Conservation (phyloP, 2,888 invertebrate genomes). For the Dascillus cervinus region DNA sequence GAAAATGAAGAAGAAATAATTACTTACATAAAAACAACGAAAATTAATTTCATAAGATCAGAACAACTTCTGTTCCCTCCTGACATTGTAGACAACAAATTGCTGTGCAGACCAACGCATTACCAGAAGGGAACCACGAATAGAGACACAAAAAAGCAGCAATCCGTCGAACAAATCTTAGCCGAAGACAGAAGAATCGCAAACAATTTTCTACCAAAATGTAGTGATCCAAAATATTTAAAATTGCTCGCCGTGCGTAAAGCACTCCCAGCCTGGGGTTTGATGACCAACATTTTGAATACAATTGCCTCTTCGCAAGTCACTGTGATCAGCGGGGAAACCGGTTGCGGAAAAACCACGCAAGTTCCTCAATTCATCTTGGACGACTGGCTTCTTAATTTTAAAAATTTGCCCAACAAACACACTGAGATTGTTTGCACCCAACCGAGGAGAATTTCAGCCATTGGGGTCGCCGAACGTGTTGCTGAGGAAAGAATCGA, state of each 20-base stretch:
- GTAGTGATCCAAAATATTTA: constrained; percentile 53
- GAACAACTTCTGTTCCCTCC: constrained; percentile 41
- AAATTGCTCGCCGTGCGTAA: constrained; percentile 57
- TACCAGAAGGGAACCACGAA: constrained; percentile 55
- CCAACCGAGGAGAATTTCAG: constrained; percentile 85
- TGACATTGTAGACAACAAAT: constrained; percentile 25
- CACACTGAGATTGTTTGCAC: constrained; percentile 86
- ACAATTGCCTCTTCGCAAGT: constrained; percentile 57
- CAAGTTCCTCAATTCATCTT: constrained; percentile 92
- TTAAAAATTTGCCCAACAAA: constrained; percentile 43
- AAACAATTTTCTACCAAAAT: constrained; percentile 53
- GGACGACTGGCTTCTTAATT: constrained; percentile 71
- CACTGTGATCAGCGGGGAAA: constrained; percentile 73
- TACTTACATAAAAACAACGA: constrained; percentile 50
- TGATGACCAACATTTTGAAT: constrained; percentile 60
- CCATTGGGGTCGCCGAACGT: constrained; percentile 85
- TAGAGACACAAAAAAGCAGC: constrained; percentile 46
- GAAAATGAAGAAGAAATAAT: constrained; percentile 61
- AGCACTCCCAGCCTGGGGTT: constrained; percentile 66
- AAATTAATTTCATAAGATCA: constrained; percentile 54
- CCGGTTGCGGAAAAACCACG: constrained; percentile 78
- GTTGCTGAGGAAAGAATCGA: constrained; percentile 83
- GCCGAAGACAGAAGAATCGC: constrained; percentile 57
- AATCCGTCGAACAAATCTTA: constrained; percentile 47
- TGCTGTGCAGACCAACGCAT: constrained; percentile 48